A percentile compares a stretch with the other conserved stretches of the same genome.
phyloP scores from a whole-genome alignment of 1,140 invertebrate species.

The Nephila pilipes region DNA sequence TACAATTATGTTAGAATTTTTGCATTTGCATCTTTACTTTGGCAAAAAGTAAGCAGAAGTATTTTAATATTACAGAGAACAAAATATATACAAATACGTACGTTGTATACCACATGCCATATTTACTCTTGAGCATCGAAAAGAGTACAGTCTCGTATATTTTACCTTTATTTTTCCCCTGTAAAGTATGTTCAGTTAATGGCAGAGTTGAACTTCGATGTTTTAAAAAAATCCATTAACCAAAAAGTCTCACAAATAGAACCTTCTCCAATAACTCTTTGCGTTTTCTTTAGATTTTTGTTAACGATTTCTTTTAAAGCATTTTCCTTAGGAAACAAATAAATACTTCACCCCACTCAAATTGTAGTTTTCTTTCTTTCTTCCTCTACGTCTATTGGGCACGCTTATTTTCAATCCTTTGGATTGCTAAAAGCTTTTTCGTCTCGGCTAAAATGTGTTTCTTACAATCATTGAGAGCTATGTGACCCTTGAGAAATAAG shows the following conservation, averaged over 20 bases:
- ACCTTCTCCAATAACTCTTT: constrained; percentile 34
- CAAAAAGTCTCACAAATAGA: background rate
- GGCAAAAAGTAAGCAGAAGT: too few relatives aligned
- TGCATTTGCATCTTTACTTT: too few relatives aligned
- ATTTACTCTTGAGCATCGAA: too few relatives aligned
- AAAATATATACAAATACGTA: too few relatives aligned
- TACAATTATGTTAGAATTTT: too few relatives aligned
- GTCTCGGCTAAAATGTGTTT: background rate
- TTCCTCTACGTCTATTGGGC: background rate
- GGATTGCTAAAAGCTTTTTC: constrained; percentile 26
- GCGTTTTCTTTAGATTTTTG: constrained; percentile 29
- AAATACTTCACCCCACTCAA: constrained; percentile 27
- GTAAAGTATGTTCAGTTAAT: background rate
- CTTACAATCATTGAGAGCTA: background rate
- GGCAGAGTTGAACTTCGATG: background rate
- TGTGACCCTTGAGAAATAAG: background rate
- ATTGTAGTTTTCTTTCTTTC: constrained; percentile 14
- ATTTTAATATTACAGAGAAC: too few relatives aligned
- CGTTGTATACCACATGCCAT: too few relatives aligned
- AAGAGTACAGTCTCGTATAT: background rate
- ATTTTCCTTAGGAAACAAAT: constrained; percentile 22
- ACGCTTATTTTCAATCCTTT: constrained; percentile 25
- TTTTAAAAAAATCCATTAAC: constrained; percentile 28
- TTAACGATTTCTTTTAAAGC: constrained; percentile 9
- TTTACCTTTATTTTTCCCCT: background rate